A percentile compares a stretch with the other conserved stretches of the same genome.
These are phyloP conservation scores for Ailurus styani DNA, from an alignment of 2,113 vertebrate genomes.

Conservation along the genomic window DNA sequence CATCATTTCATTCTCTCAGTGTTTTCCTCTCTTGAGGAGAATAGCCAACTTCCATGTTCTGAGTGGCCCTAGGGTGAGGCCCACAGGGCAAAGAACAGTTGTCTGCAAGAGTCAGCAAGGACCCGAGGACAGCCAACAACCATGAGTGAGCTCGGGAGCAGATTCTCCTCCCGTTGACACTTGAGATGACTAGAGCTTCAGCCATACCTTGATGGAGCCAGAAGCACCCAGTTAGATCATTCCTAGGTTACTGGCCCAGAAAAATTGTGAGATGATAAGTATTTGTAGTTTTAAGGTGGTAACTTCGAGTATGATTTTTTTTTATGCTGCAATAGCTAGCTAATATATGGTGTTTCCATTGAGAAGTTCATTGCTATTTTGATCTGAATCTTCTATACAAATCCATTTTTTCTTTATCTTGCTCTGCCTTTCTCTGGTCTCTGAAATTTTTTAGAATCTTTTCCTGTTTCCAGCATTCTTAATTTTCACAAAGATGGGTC, in stretches of 20 bases:
- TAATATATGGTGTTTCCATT: not conserved
- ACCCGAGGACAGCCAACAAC: not conserved
- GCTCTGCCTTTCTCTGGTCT: not conserved
- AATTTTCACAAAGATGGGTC: not conserved
- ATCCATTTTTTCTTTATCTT: not conserved
- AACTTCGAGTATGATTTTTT: not conserved
- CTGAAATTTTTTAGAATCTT: not conserved
- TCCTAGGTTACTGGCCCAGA: not conserved
- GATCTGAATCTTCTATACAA: not conserved
- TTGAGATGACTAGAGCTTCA: not conserved
- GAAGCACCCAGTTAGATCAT: not conserved
- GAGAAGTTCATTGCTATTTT: not conserved
- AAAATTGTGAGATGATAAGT: not conserved
- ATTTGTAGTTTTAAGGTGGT: not conserved
- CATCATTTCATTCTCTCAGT: not conserved
- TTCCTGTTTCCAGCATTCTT: not conserved
- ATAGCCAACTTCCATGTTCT: not conserved
- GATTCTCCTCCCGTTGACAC: not conserved
- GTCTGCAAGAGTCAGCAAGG: not conserved
- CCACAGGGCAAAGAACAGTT: not conserved
- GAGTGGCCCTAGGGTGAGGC: not conserved
- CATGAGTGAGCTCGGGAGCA: not conserved
- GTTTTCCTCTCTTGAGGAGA: not conserved
- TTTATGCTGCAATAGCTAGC: not conserved
- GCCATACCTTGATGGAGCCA: not conserved